These are phyloP conservation scores for Anoplopoma fimbria DNA, from an alignment of 2,113 vertebrate species.

Conservation along the genomic window DNA sequence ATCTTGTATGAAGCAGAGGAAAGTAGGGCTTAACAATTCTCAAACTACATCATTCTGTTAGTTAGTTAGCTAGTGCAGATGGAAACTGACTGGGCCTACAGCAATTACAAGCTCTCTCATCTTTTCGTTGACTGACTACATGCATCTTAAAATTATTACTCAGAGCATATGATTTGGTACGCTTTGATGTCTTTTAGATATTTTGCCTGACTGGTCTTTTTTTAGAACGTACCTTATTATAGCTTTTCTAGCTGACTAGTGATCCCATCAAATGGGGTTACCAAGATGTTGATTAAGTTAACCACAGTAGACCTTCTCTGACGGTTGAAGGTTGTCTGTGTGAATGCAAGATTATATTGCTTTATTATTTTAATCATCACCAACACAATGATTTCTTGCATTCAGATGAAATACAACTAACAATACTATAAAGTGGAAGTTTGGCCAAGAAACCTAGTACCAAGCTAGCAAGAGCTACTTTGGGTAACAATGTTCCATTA, in stretches of 20 bases:
- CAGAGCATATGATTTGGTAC: background rate
- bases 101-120: background rate
- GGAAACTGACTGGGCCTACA: background rate
- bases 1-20: too few relatives aligned
- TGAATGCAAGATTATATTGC: too few relatives aligned
- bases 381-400: background rate
- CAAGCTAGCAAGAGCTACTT: background rate
- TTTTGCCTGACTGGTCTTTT: background rate
- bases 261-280: too few relatives aligned
- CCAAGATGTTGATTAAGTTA: too few relatives aligned
- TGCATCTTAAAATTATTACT: background rate
- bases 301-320: too few relatives aligned
- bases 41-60: background rate
- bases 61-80: background rate
- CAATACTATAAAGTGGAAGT: background rate
- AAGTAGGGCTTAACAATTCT: background rate
- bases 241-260: too few relatives aligned
- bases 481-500: too few relatives aligned
- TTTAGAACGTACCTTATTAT: too few relatives aligned
- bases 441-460: background rate
- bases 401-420: background rate
- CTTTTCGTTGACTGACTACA: background rate
- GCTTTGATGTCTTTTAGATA: background rate
- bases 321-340: too few relatives aligned
- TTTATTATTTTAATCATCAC: background rate